Percentiles rank a stretch among this genome's conserved stretches.
phyloP scores from a whole-genome alignment of 2,113 vertebrate genomes.

The Garra rufa region DNA sequence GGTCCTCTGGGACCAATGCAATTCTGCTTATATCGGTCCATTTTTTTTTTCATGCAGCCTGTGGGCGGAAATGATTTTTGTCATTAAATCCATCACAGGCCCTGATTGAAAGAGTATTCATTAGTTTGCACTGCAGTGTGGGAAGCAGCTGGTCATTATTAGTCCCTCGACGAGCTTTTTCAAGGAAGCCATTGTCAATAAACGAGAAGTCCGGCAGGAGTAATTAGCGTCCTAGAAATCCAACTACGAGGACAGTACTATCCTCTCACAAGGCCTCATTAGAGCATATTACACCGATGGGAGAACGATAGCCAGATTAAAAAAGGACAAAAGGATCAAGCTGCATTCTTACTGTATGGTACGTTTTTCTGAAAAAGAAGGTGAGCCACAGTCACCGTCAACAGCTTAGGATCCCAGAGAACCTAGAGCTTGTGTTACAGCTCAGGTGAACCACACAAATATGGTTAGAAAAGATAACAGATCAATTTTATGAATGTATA shows the following conservation, averaged over 20 bases:
- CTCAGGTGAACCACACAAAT: background rate
- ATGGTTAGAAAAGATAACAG: background rate
- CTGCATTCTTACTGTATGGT: background rate
- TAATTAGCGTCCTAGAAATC: slow-evolving; percentile 73
- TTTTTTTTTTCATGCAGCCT: slow-evolving; percentile 39
- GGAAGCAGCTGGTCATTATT: slow-evolving; percentile 64
- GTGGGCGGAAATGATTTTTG: slow-evolving; percentile 68
- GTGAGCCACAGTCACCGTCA: background rate
- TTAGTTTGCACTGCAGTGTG: slow-evolving; percentile 66
- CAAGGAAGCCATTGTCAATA: slow-evolving; percentile 67
- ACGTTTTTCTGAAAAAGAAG: background rate
- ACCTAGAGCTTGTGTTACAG: background rate
- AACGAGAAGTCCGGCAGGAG: slow-evolving; percentile 70
- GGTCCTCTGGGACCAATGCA: slow-evolving; percentile 58
- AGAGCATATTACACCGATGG: slow-evolving; percentile 65
- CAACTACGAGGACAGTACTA: slow-evolving; percentile 66
- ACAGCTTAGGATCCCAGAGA: background rate
- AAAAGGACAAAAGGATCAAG: slow-evolving; percentile 6
- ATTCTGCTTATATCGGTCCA: slow-evolving; percentile 58
- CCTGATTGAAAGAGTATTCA: slow-evolving; percentile 71
- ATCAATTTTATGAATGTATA: background rate
- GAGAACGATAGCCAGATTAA: slow-evolving; percentile 6
- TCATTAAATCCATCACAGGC: slow-evolving; percentile 72
- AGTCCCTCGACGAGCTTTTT: slow-evolving; percentile 67
- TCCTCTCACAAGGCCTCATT: slow-evolving; percentile 72